Percentiles rank a stretch among this genome's conserved stretches.
phyloP scores from a whole-genome alignment of 2,888 invertebrate genomes.

The Tiliacea aurago region DNA sequence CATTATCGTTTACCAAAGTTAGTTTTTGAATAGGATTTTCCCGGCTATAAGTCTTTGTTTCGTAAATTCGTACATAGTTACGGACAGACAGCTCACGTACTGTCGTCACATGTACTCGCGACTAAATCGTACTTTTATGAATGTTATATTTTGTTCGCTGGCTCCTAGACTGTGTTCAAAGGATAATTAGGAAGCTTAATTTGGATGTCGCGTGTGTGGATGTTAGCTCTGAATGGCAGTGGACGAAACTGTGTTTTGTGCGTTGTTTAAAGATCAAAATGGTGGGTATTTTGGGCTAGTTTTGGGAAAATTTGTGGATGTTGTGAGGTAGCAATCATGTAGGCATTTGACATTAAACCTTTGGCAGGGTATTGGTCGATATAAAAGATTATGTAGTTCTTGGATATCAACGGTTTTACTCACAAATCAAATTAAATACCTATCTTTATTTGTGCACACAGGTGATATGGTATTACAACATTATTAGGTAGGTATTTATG shows the following conservation, averaged over 20 bases:
- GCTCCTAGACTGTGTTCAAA: slow-evolving; percentile 38
- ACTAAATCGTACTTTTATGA: slow-evolving; percentile 52
- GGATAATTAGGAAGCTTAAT: slow-evolving; percentile 35
- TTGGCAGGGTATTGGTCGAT: neutral
- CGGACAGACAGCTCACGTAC: slow-evolving; percentile 67
- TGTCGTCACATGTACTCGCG: slow-evolving; percentile 60
- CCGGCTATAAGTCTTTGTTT: slow-evolving; percentile 72
- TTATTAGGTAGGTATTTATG: too few species aligned
- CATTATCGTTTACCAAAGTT: slow-evolving; percentile 28
- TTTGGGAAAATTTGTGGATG: neutral
- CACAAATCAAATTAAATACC: too few species aligned
- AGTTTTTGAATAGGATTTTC: slow-evolving; percentile 63
- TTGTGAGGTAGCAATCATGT: neutral
- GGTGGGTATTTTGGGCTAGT: neutral
- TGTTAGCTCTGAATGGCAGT: slow-evolving; percentile 26
- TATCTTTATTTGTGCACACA: too few species aligned
- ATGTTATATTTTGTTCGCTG: slow-evolving; percentile 38
- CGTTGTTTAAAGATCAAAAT: slow-evolving; percentile 3
- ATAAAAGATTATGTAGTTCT: neutral
- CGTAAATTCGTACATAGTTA: slow-evolving; percentile 70
- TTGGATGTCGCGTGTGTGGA: slow-evolving; percentile 20
- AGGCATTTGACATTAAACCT: neutral
- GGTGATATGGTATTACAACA: too few species aligned
- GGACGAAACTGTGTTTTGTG: slow-evolving; percentile 17
- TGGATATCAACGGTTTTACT: neutral